Evolutionary conservation across 2,113 vertebrate genomes (phyloP), one percentile per base, ranked within the genome.

Genomic region (Megaleporinus macrocephalus): DNA sequence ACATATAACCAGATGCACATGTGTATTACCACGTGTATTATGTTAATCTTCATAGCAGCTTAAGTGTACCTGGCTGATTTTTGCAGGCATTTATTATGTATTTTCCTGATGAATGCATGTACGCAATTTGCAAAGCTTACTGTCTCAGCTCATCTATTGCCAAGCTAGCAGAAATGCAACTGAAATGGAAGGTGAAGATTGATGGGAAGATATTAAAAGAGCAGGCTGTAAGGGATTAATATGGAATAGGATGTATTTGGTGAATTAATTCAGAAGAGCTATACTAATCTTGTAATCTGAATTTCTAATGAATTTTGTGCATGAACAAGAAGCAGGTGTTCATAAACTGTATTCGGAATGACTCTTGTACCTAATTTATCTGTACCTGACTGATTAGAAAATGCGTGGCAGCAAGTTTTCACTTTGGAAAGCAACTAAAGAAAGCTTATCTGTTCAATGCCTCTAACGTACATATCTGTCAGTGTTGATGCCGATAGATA

Each of bases 251-350:
- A 82, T 57, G 62, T 65, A 79, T 27, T 79, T 79, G 30, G 63
- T 16, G 65, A 85, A 82, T 85, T 30, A 62, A 79, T 79, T 59
- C 72, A 12, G 55, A 83, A 29, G 75, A 68, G 75, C 44, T 63
- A 59, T 68, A 76, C 53, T 65, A 82, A 85, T 76, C 80, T 71
- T 47, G 22, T 68, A 53, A 79, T 85, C 47, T 71, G 80, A 79
- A 79, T 76, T 76, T 83, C 24, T 83, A 79, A 85, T 82, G 44
- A 79, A 49, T 80, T 83, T 51, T 5, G 26, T 20, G 55, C 76
- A 33, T 66, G 66, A 79, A 73, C 80, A 76, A 36, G 80, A 76
- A 51, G 49, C 80, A 86, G 81, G 33, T 76, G 77, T 53, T 86
- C 73, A 77, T 36, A 66, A 79, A 69, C 7, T 47, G 16, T 70